These are phyloP conservation scores for Momotus momota DNA, from an alignment of 2,797 vertebrate genomes.

Conservation along the genomic window DNA sequence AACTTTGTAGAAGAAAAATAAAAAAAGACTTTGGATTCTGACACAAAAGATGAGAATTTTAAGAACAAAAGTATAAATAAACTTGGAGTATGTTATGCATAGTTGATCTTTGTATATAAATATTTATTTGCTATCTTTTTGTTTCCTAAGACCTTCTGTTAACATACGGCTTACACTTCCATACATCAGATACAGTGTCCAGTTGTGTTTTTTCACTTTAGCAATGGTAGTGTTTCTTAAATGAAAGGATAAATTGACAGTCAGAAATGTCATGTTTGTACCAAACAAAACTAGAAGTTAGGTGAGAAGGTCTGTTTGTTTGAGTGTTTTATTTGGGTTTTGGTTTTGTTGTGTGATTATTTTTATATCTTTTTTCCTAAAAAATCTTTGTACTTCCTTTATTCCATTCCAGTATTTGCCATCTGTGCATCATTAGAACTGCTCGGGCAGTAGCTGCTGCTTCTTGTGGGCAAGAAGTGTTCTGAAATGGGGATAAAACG, in stretches of 20 bases:
- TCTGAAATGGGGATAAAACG: background rate
- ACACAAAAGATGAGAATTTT: background rate
- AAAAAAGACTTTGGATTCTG: background rate
- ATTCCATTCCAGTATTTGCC: background rate
- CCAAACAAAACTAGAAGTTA: background rate
- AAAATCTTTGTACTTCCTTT: background rate
- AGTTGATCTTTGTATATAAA: background rate
- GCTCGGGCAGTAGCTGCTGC: background rate
- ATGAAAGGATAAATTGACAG: background rate
- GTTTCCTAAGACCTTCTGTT: background rate
- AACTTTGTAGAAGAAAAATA: background rate
- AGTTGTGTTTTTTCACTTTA: background rate
- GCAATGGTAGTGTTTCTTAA: background rate
- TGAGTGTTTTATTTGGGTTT: background rate
- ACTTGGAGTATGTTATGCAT: background rate
- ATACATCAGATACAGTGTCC: background rate
- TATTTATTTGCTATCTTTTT: background rate
- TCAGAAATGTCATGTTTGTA: background rate
- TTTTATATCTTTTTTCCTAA: background rate
- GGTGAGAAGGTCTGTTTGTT: background rate
- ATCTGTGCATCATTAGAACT: background rate
- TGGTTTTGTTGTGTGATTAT: too few species aligned
- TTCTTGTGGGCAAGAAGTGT: background rate
- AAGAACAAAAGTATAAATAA: background rate
- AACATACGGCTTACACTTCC: background rate